These are phyloP conservation scores for Oopsacas minuta DNA, from an alignment of 37 sponge, comb jelly and placozoan genomes.

Conservation along the genomic window DNA sequence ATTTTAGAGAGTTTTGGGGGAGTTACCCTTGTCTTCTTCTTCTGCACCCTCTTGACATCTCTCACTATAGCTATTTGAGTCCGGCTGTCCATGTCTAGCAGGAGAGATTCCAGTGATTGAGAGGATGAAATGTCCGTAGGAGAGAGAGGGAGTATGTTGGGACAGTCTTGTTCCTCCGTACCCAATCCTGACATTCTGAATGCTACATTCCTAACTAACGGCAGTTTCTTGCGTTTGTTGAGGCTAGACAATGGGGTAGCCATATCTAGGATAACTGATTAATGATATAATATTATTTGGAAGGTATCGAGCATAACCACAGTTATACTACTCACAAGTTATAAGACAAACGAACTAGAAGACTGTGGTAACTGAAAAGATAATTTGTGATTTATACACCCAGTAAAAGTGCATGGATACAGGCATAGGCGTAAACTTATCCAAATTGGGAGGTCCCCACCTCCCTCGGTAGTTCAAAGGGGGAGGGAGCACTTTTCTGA, in stretches of 20 bases:
- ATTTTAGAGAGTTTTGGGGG: not conserved
- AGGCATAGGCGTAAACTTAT: too few relatives aligned
- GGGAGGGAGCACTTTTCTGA: too few relatives aligned
- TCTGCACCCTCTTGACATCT: not conserved
- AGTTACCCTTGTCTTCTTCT: not conserved
- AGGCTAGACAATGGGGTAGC: not conserved
- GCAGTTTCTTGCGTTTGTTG: slow-evolving; percentile 12
- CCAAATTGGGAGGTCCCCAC: too few relatives aligned
- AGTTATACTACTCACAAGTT: too few relatives aligned
- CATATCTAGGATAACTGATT: not conserved
- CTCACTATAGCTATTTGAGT: not conserved
- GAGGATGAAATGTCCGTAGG: not conserved
- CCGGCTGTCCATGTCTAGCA: not conserved
- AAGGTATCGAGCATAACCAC: too few relatives aligned
- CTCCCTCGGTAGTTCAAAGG: too few relatives aligned
- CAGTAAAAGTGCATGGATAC: too few relatives aligned
- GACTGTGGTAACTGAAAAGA: too few relatives aligned
- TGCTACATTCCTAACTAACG: not conserved
- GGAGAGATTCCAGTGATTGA: not conserved
- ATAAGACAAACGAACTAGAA: too few relatives aligned
- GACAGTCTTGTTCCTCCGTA: not conserved
- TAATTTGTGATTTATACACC: too few relatives aligned
- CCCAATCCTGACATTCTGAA: not conserved
- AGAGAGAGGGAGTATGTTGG: not conserved
- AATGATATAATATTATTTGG: not conserved